Evolutionary conservation across 2,797 vertebrate species (phyloP), one percentile per base, ranked within the genome.

Genomic region (Notolepis coatsorum): DNA sequence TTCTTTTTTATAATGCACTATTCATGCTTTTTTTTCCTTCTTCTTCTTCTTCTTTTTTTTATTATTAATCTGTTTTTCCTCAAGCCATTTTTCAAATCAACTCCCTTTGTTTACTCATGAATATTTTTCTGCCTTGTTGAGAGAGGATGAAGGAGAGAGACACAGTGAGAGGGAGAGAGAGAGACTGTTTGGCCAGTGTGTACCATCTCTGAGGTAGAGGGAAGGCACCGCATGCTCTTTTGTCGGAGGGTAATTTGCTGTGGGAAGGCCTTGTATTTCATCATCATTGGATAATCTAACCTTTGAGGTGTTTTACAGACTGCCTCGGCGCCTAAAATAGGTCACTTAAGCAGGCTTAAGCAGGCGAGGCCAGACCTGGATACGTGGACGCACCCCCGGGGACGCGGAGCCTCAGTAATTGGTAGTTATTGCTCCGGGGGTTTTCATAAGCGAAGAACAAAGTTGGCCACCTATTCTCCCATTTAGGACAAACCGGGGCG

Each of bases 81-180:
- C 75, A 77, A 89, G 91, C 89, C 75, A 88, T 92, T 90, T 91
- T 90, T 90, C 79, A 91, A 91, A 92, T 91, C 81, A 82, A n/a
- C 82, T 86, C 73, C 80, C 86, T 91, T 91, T 92, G 90, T 92
- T 93, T 93, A 91, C 89, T 92, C 86, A 90, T 92, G 89, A 92
- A 92, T 92, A 91, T 90, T 91, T 92, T 79, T 75, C 81, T 79
- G 83, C 72, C 71, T 81, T 73, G 73, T 85, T 67, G 81, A 76
- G 60, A 61, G 62, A 56, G 35, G 38, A 50, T 33, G 31, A 30
- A 51, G n/a, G 46, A 28, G 17, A 28, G 27, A 5, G 52, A 13
- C 7, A 13, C 39, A 4, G 21, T 18, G 39, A 21, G 18, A 28
- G 48, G 8, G 37, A 5, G 12, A 17, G 56, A 43, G 10, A 37